These are phyloP conservation scores for Cyanistes caeruleus DNA, from an alignment of 2,113 vertebrate genomes.

Conservation along the genomic window DNA sequence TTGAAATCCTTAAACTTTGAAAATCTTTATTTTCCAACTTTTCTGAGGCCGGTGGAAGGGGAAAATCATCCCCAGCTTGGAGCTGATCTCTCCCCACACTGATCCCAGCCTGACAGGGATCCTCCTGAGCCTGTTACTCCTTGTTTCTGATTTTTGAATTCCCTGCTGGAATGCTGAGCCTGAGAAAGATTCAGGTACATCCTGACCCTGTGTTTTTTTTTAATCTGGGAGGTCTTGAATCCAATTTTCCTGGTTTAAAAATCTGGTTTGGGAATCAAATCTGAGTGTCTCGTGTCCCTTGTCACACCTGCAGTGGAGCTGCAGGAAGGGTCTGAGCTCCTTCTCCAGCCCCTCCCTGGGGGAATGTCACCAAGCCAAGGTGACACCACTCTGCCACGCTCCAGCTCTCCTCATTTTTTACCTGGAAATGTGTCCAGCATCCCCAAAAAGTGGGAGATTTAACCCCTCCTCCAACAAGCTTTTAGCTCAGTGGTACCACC, in stretches of 20 bases:
- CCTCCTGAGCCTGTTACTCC: not conserved
- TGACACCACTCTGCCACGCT: not conserved
- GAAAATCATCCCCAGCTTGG: not conserved
- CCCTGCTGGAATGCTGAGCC: not conserved
- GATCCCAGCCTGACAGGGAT: not conserved
- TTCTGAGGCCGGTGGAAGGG: not conserved
- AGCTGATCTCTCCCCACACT: not conserved
- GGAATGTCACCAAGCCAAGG: not conserved
- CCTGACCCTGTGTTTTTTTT: not conserved
- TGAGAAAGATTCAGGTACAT: not conserved
- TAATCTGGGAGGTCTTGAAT: not conserved
- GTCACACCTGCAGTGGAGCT: not conserved
- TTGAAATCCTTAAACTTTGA: not conserved
- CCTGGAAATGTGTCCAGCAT: not conserved
- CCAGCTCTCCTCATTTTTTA: not conserved
- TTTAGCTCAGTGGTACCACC: not conserved
- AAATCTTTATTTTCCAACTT: not conserved
- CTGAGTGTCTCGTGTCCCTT: not conserved
- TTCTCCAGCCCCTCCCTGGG: not conserved
- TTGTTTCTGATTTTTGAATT: not conserved
- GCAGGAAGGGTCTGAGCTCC: not conserved
- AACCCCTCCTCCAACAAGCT: not conserved
- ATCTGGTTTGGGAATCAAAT: not conserved
- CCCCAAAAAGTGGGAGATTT: not conserved
- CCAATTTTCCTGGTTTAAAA: not conserved